Evolutionary conservation across 2,797 vertebrate genomes (phyloP).

Genomic region (Karalla daura): DNA sequence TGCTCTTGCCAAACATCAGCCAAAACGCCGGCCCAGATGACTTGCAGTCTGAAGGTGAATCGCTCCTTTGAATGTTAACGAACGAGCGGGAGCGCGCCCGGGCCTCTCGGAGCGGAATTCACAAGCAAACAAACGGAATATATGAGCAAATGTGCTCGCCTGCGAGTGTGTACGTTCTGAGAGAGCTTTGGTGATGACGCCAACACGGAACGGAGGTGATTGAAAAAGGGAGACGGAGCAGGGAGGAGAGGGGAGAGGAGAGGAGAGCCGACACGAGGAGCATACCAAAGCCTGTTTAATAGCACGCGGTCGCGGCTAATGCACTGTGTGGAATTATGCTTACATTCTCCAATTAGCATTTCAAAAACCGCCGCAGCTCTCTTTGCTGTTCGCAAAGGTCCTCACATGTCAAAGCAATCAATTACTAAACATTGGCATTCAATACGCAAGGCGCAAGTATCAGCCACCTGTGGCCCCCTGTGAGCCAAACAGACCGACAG

Average conservation of each 20-base stretch:
- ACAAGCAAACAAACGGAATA: conserved; percentile 48
- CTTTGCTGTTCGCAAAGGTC: conserved; percentile 47
- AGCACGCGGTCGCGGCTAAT: conserved; percentile 44
- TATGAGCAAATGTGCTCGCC: conserved; percentile 27
- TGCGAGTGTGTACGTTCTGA: conserved; percentile 33
- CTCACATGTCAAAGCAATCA: conserved; percentile 71
- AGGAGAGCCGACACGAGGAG: conserved; percentile 27
- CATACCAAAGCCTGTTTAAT: conserved; percentile 50
- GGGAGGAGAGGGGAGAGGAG: not conserved
- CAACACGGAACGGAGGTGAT: conserved; percentile 43
- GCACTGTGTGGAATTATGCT: conserved; percentile 65
- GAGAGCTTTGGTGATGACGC: conserved; percentile 46
- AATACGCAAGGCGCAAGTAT: conserved; percentile 54
- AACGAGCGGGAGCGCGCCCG: conserved; percentile 5
- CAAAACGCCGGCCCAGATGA: conserved; percentile 39
- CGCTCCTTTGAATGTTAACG: conserved; percentile 51
- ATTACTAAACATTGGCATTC: conserved; percentile 65
- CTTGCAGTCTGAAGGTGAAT: conserved; percentile 68
- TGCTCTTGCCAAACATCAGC: conserved; percentile 40
- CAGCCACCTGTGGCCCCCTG: conserved; percentile 35
- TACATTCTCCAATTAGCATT: conserved; percentile 74
- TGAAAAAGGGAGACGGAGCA: conserved; percentile 50
- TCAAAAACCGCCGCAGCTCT: conserved; percentile 49
- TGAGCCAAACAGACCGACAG: conserved; percentile 26
- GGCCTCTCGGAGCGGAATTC: conserved; percentile 53